phyloP scores from a whole-genome alignment of 2,113 vertebrate species.

The Podarcis muralis region DNA sequence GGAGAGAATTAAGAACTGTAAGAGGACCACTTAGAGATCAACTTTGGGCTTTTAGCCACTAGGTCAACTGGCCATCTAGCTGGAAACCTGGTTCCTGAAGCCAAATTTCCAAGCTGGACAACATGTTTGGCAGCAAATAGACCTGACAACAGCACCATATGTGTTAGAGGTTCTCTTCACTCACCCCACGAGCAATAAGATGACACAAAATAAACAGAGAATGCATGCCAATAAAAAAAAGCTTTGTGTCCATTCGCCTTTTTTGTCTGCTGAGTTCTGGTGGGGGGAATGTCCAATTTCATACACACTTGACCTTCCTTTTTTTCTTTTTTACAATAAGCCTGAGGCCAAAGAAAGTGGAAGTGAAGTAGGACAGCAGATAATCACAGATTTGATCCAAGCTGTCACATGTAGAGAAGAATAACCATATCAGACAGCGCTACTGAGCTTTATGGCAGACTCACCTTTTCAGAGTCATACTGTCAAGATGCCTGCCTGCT shows the following conservation, averaged over 20 bases:
- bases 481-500: background rate
- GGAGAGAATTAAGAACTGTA: background rate
- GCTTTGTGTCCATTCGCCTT: background rate
- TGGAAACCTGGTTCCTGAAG: background rate
- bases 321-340: background rate
- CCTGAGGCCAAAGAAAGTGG: background rate
- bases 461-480: background rate
- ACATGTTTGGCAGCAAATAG: background rate
- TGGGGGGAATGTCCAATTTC: background rate
- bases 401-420: background rate
- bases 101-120: background rate
- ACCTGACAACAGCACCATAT: background rate
- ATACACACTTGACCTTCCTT: background rate
- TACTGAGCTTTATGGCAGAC: background rate
- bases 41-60: background rate
- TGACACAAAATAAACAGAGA: background rate
- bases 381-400: background rate
- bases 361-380: background rate
- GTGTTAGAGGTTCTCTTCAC: background rate
- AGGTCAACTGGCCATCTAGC: background rate
- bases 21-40: background rate
- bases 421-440: background rate
- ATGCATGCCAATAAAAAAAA: background rate
- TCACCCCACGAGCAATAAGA: background rate
- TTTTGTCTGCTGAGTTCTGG: background rate